These are phyloP conservation scores for Cantharis rufa DNA, from an alignment of 2,888 invertebrate species.

Conservation along the genomic window DNA sequence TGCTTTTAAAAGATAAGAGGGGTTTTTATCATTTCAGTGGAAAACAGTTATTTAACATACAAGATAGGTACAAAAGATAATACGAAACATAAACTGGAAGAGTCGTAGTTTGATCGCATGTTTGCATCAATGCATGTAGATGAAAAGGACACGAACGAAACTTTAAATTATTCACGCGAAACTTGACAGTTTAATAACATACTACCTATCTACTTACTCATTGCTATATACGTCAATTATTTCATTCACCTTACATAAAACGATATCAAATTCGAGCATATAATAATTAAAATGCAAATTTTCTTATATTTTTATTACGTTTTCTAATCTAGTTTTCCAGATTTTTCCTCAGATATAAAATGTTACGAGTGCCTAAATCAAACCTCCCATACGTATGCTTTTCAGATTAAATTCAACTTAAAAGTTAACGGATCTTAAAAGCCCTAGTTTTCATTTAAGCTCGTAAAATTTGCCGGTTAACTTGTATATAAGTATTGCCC, in stretches of 20 bases:
- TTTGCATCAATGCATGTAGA: constrained; percentile 15
- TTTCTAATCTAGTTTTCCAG: background rate
- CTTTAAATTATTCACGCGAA: constrained; percentile 24
- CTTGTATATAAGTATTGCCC: background rate
- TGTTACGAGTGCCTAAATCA: background rate
- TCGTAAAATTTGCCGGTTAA: background rate
- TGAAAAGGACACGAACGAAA: constrained; percentile 14
- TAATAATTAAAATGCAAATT: background rate
- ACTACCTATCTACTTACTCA: constrained; percentile 4
- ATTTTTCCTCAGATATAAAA: background rate
- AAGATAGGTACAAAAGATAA: constrained; percentile 20
- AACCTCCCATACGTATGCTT: background rate
- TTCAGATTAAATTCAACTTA: background rate
- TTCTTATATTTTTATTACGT: background rate
- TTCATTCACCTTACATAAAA: background rate
- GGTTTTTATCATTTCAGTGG: constrained; percentile 18
- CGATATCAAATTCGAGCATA: background rate
- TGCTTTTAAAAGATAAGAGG: constrained; percentile 13
- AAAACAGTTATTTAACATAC: constrained; percentile 27
- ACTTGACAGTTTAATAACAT: constrained; percentile 24
- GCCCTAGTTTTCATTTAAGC: background rate
- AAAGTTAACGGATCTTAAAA: background rate
- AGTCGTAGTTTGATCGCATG: constrained; percentile 19
- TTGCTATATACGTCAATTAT: constrained; percentile 12
- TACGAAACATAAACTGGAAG: constrained; percentile 6